Percentiles rank a stretch among this genome's conserved stretches.
These are phyloP conservation scores for Dryobotodes eremita DNA, from an alignment of 2,888 invertebrate species.

Conservation along the genomic window DNA sequence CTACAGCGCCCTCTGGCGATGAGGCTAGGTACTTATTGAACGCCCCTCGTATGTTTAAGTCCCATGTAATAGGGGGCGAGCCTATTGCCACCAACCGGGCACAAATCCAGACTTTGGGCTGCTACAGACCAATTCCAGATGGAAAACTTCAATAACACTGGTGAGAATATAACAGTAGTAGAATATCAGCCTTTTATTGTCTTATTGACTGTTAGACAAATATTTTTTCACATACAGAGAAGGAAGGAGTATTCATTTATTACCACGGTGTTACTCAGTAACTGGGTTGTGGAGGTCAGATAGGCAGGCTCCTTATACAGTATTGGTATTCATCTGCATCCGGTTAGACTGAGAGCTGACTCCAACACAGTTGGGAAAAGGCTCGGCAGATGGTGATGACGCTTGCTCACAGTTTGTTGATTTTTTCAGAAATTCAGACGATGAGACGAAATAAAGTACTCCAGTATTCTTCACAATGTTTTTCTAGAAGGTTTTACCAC, in stretches of 20 bases:
- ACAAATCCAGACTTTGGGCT: not conserved
- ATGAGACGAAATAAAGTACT: no score
- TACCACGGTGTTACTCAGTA: not conserved
- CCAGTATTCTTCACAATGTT: no score
- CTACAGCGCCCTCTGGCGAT: no score
- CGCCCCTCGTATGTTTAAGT: not conserved
- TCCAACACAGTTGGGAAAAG: not conserved
- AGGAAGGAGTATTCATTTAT: not conserved
- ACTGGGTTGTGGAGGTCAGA: not conserved
- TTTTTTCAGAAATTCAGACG: no score
- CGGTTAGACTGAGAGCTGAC: not conserved
- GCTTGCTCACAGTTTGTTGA: no score
- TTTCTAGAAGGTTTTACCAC: no score
- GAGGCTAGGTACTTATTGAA: no score
- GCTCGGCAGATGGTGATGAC: not conserved
- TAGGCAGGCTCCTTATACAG: not conserved
- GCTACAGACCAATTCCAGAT: no score
- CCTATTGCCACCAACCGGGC: not conserved
- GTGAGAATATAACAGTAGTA: not conserved
- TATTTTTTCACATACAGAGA: not conserved
- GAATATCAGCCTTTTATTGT: not conserved
- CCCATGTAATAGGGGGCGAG: not conserved
- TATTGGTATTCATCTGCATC: not conserved
- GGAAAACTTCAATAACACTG: no score
- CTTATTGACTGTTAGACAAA: not conserved